These are phyloP conservation scores for Semotilus atromaculatus DNA, from an alignment of 2,797 vertebrate species.

Conservation along the genomic window DNA sequence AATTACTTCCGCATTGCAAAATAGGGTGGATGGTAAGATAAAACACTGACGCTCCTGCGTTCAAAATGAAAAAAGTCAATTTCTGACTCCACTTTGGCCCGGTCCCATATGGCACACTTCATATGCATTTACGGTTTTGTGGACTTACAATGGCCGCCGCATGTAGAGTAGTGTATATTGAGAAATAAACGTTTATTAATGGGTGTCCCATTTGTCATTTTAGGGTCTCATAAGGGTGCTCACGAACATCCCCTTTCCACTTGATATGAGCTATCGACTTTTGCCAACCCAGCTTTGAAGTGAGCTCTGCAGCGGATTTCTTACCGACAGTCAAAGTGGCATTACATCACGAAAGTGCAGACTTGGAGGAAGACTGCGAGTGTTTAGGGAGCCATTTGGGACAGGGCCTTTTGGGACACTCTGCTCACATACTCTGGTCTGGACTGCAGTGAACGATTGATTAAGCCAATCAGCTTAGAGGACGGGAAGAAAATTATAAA, in stretches of 20 bases:
- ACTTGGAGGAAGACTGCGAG: not conserved
- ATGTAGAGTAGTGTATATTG: too few relatives aligned
- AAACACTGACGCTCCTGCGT: not conserved
- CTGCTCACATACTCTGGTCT: not conserved
- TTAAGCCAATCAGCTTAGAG: conserved; percentile 8
- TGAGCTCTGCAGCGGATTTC: not conserved
- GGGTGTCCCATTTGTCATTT: not conserved
- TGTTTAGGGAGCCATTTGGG: not conserved
- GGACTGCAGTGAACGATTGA: not conserved
- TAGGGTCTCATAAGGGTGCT: not conserved
- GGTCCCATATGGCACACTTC: not conserved
- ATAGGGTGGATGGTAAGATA: not conserved
- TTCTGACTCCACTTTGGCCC: not conserved
- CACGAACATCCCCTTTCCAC: too few relatives aligned
- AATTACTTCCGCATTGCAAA: not conserved
- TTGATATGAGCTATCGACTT: too few relatives aligned
- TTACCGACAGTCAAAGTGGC: not conserved
- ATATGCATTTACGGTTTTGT: not conserved
- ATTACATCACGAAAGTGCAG: not conserved
- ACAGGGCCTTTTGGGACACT: not conserved
- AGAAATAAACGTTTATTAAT: too few relatives aligned
- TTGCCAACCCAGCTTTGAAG: too few relatives aligned
- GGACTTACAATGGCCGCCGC: not conserved
- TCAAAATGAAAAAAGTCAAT: not conserved
- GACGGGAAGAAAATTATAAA: not conserved